phyloP scores from a whole-genome alignment of 1,140 invertebrate species.

The Drosophila orena region DNA sequence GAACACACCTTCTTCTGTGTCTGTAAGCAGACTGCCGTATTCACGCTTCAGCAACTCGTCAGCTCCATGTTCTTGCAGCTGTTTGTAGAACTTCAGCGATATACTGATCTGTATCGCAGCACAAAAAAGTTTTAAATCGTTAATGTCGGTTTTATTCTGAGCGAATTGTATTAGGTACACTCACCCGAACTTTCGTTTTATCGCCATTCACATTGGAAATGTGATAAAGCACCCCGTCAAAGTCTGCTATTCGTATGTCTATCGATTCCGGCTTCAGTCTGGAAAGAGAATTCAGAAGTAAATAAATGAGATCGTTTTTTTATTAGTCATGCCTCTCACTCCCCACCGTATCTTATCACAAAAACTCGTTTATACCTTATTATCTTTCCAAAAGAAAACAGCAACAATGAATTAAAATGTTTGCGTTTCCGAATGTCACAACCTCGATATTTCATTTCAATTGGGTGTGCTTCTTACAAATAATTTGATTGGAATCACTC shows the following conservation, averaged over 20 bases:
- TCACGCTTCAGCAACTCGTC: slow-evolving; percentile 97
- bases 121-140: slow-evolving; percentile 1
- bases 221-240: slow-evolving; percentile 99
- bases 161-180: slow-evolving; percentile 70
- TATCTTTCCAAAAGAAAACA: neutral
- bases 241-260: slow-evolving; percentile 97
- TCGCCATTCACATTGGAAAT: slow-evolving; percentile 98
- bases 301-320: slow-evolving; percentile 10
- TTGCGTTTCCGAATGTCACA: neutral
- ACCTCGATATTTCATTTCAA: neutral
- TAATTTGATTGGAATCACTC: no score
- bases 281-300: slow-evolving; percentile 50
- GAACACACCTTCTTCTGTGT: slow-evolving; percentile 92
- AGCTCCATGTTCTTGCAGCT: slow-evolving; percentile 98
- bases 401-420: neutral
- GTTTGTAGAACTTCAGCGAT: slow-evolving; percentile 99
- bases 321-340: slow-evolving; percentile 34
- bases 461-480: no score
- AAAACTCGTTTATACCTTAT: neutral
- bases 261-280: slow-evolving; percentile 98
- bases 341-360: slow-evolving; percentile 53
- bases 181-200: slow-evolving; percentile 98
- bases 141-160: neutral
- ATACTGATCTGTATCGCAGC: slow-evolving; percentile 94
- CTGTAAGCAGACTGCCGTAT: slow-evolving; percentile 93